Conservation (phyloP, 1,140 invertebrate genomes). For the Heliconius congener region DNA sequence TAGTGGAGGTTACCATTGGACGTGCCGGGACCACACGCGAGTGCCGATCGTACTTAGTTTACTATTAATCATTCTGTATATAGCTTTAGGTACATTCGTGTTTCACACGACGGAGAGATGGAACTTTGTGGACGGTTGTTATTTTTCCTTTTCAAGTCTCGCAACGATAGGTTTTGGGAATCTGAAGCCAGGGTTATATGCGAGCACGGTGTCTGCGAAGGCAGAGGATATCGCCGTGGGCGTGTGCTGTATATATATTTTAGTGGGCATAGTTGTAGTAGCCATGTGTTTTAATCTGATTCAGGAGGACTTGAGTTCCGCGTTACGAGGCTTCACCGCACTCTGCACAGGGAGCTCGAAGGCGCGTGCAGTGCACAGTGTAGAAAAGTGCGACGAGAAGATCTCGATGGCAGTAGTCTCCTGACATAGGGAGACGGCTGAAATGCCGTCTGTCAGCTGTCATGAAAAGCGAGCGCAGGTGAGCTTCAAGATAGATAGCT, state of each 20-base stretch:
- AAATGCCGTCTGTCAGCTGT: slow-evolving; percentile 67
- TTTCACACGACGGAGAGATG: slow-evolving; percentile 95
- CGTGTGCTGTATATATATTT: slow-evolving; percentile 92
- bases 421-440: slow-evolving; percentile 83
- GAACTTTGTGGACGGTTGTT: slow-evolving; percentile 94
- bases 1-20: slow-evolving; percentile 69
- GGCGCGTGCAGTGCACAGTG: slow-evolving; percentile 69
- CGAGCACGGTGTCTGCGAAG: slow-evolving; percentile 84
- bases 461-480: slow-evolving; percentile 76
- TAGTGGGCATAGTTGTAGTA: slow-evolving; percentile 96
- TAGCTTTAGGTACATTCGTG: slow-evolving; percentile 94
- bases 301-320: slow-evolving; percentile 93
- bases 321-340: slow-evolving; percentile 82
- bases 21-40: slow-evolving; percentile 82
- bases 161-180: slow-evolving; percentile 95
- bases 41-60: slow-evolving; percentile 95
- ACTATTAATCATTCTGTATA: slow-evolving; percentile 93
- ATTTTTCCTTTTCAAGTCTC: slow-evolving; percentile 96
- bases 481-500: slow-evolving; percentile 76
- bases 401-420: slow-evolving; percentile 84
- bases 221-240: slow-evolving; percentile 90
- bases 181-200: slow-evolving; percentile 87
- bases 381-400: slow-evolving; percentile 81
- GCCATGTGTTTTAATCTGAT: slow-evolving; percentile 98
- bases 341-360: slow-evolving; percentile 65